A percentile compares a stretch with the other conserved stretches of the same genome.
These are phyloP conservation scores for Himalopsyche phryganea DNA, from an alignment of 1,140 invertebrate genomes.

Conservation along the genomic window DNA sequence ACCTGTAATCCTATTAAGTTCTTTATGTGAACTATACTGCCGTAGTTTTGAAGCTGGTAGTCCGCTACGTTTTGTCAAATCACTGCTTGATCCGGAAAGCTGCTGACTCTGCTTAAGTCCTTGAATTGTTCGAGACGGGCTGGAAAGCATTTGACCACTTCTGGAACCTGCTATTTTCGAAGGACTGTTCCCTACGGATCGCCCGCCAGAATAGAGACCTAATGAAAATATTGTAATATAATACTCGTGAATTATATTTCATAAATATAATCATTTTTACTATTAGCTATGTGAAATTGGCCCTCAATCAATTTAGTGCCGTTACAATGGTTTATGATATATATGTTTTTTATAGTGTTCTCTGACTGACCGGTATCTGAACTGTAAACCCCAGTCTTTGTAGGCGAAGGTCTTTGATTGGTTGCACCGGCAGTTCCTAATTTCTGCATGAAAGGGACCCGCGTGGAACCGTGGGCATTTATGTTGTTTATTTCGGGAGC, in stretches of 20 bases:
- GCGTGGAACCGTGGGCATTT: neutral
- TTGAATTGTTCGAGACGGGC: conserved; percentile 1
- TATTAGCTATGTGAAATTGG: no score
- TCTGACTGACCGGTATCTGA: conserved; percentile 29
- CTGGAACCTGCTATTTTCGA: conserved; percentile 8
- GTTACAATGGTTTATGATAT: no score
- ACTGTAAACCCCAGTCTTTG: conserved; percentile 3
- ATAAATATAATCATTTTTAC: no score
- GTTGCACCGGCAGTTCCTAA: neutral
- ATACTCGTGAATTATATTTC: no score
- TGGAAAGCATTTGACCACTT: neutral
- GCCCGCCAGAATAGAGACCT: conserved; percentile 20
- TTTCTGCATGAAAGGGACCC: conserved; percentile 10
- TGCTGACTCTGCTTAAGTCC: conserved; percentile 7
- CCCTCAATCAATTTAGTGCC: no score
- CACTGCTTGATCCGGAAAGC: conserved; percentile 18
- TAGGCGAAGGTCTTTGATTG: conserved; percentile 5
- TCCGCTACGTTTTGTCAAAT: conserved; percentile 37
- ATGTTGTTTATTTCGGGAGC: conserved; percentile 25
- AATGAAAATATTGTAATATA: neutral
- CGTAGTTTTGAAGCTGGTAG: conserved; percentile 49
- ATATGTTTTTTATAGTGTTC: no score
- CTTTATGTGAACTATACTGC: conserved; percentile 52
- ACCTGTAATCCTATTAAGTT: conserved; percentile 51
- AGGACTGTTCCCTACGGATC: conserved; percentile 23